Base-by-base conservation (phyloP, 2,888 invertebrate species). In the Temnothorax rugatulus region DNA sequence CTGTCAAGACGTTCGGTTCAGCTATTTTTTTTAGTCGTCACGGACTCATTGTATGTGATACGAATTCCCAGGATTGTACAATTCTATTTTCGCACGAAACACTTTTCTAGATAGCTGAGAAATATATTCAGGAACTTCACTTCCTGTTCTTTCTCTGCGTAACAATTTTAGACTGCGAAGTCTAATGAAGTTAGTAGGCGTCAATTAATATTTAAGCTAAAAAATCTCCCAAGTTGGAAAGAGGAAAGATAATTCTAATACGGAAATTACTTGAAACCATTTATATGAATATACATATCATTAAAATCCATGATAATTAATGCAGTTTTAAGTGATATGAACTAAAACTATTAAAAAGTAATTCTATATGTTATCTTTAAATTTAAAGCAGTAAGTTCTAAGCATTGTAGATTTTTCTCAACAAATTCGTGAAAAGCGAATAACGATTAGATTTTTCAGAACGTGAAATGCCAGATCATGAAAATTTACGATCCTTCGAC, bases 81-180 rank as follows among this genome's bases (percentile, higher is more conserved):
- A 74, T 59, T 79, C 57, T n/a, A 57, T 8, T 57, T 73, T 79
- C 79, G 47, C 79, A 81, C 79, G 59, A 74, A 75, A 74, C 59
- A 81, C 79, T 81, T 81, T 57, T 71, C 18, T 59, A 59, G 47
- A 81, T 47, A 47, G 25, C 47, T 75, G 73, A 59, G 76, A 38
- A 74, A 81, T 47, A 74, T 59, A 59, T 59, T 73, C 34, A 74
- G 54, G 18, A 44, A 63, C 41, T 34, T 79, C 47, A 34, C 79
- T 57, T 52, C 59, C 79, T 73, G 75, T n/a, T 69, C 71, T 57
- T 57, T 57, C 52, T 41, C 8, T 9, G 15, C 11, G 0, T 47
- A 66, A 77, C n/a, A 29, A 66, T 69, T 77, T 57, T 57, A 77
- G 66, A 38, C 1, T 66, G 50, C 11, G 11, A 44, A 34, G 34